A percentile compares a stretch with the other conserved stretches of the same genome.
phyloP scores from a whole-genome alignment of 2,113 vertebrate genomes.

The Pelobates fuscus region DNA sequence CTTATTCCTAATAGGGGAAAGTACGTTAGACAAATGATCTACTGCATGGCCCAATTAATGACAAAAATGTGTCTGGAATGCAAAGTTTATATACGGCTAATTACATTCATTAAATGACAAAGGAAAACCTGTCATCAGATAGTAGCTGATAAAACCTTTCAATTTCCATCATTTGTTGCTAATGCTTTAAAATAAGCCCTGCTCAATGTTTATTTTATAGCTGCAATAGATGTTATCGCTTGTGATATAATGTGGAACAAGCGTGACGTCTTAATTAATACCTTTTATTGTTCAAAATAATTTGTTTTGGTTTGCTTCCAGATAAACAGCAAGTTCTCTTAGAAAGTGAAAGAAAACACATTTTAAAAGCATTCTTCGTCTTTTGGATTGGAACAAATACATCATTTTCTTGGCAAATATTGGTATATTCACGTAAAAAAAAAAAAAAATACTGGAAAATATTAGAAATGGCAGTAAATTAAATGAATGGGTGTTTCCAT shows the following conservation, averaged over 20 bases:
- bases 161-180: constrained; percentile 57
- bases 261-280: constrained; percentile 65
- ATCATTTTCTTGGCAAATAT: constrained; percentile 71
- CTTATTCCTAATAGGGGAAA: neutral
- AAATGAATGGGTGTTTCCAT: constrained; percentile 78
- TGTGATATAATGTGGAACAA: constrained; percentile 53
- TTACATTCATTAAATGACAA: neutral
- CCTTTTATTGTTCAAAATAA: constrained; percentile 69
- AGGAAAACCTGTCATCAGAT: constrained; percentile 14
- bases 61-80: constrained; percentile 16
- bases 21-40: neutral
- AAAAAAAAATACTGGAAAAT: constrained; percentile 71
- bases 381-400: constrained; percentile 67
- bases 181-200: constrained; percentile 60
- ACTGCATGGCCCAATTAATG: neutral
- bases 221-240: constrained; percentile 50
- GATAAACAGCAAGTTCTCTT: constrained; percentile 65
- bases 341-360: constrained; percentile 72
- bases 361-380: constrained; percentile 69
- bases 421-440: constrained; percentile 72
- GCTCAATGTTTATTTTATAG: constrained; percentile 51
- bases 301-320: constrained; percentile 66
- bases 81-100: neutral
- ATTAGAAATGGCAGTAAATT: constrained; percentile 79
- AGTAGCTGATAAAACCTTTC: constrained; percentile 44